A percentile compares a stretch with the other conserved stretches of the same genome.
phyloP scores from a whole-genome alignment of 2,113 vertebrate species.

The Ochotona princeps region DNA sequence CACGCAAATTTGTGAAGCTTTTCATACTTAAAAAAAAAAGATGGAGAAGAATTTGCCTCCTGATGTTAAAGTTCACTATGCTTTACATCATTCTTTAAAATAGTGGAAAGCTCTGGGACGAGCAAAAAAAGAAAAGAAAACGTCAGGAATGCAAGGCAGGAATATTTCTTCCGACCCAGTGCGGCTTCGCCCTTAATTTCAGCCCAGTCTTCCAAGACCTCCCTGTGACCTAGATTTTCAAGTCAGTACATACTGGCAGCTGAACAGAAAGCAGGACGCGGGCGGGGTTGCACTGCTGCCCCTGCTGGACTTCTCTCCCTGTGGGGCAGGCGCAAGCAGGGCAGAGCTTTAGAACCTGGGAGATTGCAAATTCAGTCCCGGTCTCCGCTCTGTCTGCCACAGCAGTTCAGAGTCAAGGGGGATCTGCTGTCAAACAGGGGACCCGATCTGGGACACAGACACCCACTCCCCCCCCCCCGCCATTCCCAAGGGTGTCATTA shows the following conservation, averaged over 20 bases:
- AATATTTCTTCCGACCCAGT: background rate
- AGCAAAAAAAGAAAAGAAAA: background rate
- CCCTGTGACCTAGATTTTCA: slow-evolving; percentile 72
- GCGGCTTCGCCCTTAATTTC: slow-evolving; percentile 1
- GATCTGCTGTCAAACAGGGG: background rate
- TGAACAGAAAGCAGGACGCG: slow-evolving; percentile 42
- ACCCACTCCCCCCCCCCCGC: too few relatives aligned
- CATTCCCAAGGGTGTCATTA: background rate
- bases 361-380: slow-evolving; percentile 46
- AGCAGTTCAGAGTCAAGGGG: background rate
- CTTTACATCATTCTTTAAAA: slow-evolving; percentile 34
- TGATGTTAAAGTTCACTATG: background rate
- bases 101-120: background rate
- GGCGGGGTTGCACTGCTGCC: background rate
- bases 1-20: too few relatives aligned
- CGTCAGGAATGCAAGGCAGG: background rate
- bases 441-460: too few relatives aligned
- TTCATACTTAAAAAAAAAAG: too few relatives aligned
- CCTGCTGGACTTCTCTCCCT: background rate
- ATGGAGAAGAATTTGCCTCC: background rate
- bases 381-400: slow-evolving; percentile 11
- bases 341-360: slow-evolving; percentile 7
- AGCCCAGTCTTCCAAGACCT: slow-evolving; percentile 37
- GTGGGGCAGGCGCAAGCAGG: slow-evolving; percentile 34
- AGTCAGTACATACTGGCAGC: slow-evolving; percentile 43